Percentiles rank a stretch among this genome's conserved stretches.
Evolutionary conservation across 2,888 invertebrate species (phyloP).

Genomic region (Ennomos quercinarius): DNA sequence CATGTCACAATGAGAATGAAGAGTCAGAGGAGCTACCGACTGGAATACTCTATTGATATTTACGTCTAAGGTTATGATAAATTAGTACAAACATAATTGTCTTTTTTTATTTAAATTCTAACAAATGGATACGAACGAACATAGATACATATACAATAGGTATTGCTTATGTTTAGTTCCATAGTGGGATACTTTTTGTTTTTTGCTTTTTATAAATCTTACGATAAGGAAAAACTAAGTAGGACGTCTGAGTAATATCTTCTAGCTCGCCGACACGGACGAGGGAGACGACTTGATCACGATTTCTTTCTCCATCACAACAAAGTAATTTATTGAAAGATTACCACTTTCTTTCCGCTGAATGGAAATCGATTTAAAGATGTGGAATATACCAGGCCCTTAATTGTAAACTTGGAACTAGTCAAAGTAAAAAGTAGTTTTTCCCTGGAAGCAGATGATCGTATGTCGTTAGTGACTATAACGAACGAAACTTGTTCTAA

Average conservation of each 20-base stretch:
- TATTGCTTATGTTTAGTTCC: too few species aligned
- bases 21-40: slow-evolving; percentile 58
- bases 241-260: too few species aligned
- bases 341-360: slow-evolving; percentile 14
- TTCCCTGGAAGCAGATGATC: slow-evolving; percentile 21
- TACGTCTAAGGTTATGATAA: slow-evolving; percentile 44
- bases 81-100: background rate
- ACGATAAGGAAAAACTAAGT: too few species aligned
- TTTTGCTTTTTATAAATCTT: too few species aligned
- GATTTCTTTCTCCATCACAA: background rate
- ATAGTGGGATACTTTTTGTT: too few species aligned
- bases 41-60: slow-evolving; percentile 59
- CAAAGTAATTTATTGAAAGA: background rate
- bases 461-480: slow-evolving; percentile 26
- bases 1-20: slow-evolving; percentile 54
- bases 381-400: background rate
- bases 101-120: background rate
- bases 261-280: too few species aligned
- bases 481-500: slow-evolving; percentile 21
- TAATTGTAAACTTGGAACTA: background rate
- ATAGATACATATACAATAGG: too few species aligned
- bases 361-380: slow-evolving; percentile 6
- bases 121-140: too few species aligned
- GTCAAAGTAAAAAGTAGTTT: slow-evolving; percentile 14
- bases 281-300: too few species aligned